Evolutionary conservation across 2,797 vertebrate genomes (phyloP).

Genomic region (Margarornis squamiger): DNA sequence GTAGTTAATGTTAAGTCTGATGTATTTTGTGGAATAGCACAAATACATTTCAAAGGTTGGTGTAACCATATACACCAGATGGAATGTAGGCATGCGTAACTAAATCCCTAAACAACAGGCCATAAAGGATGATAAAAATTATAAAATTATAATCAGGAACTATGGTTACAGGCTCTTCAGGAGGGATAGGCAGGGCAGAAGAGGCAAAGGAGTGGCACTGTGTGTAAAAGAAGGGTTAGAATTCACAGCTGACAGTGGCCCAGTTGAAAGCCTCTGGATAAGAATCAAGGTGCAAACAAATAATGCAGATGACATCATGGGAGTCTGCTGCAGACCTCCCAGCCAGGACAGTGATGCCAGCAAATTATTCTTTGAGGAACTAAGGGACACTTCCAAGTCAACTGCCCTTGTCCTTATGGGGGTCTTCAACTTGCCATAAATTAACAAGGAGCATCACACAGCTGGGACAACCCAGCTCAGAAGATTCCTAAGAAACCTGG

Average conservation of each 20-base stretch:
- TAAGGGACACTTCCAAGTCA: not conserved
- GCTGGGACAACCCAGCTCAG: not conserved
- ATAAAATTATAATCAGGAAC: not conserved
- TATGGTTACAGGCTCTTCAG: not conserved
- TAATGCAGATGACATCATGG: not conserved
- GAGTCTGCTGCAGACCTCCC: not conserved
- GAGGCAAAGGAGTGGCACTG: not conserved
- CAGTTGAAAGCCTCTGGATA: not conserved
- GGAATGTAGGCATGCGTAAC: not conserved
- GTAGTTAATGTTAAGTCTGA: not conserved
- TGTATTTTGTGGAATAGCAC: not conserved
- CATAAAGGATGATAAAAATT: not conserved
- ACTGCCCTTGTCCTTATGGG: not conserved
- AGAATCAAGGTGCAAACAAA: not conserved
- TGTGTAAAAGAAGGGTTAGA: not conserved
- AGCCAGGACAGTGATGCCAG: not conserved
- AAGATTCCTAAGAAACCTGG: not conserved
- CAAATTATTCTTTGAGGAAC: not conserved
- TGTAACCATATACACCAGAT: not conserved
- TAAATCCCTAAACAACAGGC: not conserved
- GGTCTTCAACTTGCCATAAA: not conserved
- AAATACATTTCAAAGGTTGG: not conserved
- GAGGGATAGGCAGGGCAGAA: not conserved
- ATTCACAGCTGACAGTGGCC: not conserved
- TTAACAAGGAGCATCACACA: not conserved